Evolutionary conservation across 2,797 vertebrate species (phyloP).

Genomic region (Pantherophis alleghaniensis): DNA sequence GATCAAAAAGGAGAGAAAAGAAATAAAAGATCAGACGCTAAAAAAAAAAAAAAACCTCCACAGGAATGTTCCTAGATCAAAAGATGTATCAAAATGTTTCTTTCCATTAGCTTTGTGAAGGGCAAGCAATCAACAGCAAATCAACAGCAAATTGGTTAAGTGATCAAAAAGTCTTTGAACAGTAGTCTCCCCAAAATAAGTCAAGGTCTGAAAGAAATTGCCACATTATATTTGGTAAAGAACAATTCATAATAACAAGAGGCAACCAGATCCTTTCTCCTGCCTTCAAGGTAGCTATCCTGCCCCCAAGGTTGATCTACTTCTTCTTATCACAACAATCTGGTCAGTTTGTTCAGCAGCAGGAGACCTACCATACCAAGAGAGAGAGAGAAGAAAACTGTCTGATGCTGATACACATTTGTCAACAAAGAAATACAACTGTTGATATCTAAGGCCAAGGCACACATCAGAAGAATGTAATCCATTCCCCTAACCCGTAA

Average conservation of each 20-base stretch:
- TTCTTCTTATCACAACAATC: background rate
- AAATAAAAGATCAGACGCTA: background rate
- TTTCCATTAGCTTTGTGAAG: background rate
- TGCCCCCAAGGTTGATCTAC: background rate
- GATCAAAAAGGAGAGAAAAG: background rate
- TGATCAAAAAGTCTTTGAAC: conserved; percentile 5
- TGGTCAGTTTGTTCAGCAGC: background rate
- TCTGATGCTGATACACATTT: background rate
- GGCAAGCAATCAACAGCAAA: background rate
- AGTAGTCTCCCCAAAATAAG: background rate
- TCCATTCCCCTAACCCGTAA: background rate
- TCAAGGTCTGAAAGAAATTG: background rate
- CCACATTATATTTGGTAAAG: background rate
- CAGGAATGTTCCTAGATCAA: conserved; percentile 14
- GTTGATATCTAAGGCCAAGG: background rate
- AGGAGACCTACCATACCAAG: background rate
- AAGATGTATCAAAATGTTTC: conserved; percentile 5
- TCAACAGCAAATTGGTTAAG: background rate
- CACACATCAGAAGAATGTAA: background rate
- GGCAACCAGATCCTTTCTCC: background rate
- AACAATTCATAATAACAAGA: background rate
- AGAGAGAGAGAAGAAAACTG: background rate
- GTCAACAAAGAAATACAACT: background rate
- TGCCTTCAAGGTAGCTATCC: background rate
- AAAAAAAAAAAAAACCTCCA: background rate